Evolutionary conservation across 2,797 vertebrate genomes (phyloP), one percentile per base, ranked within the genome.

Genomic region (Micromesistius poutassou): DNA sequence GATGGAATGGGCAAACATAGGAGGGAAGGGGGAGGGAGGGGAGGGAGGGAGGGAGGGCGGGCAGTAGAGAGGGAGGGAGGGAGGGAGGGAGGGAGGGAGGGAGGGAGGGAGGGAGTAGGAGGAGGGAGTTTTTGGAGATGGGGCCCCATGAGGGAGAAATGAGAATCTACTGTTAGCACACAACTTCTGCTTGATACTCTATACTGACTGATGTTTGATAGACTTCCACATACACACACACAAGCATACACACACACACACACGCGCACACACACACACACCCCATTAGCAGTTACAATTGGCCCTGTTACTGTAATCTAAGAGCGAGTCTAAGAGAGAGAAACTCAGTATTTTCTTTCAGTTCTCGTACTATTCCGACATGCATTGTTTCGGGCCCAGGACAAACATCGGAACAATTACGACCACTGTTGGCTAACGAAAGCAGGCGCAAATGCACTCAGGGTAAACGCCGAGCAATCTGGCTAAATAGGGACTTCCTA

Each of bases 1-100:
- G 82, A 84, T 83, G 86, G 90, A 91, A 90, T 89, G 89, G 78
- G 85, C 87, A 91, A 90, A 92, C 89, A 92, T 2, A 55, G 73
- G 77, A 79, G 87, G n/a, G 62, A 9, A 22, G 7, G 55, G n/a
- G 55, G 55, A 22, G 8, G 55, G 55, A 22, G n/a, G 55, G 55
- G 1, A 62, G 55, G 22, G 55, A 8, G 55, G 55, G 22, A 62
- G 55, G 19, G 46, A 7, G 46, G 55, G n/a, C 25, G 55, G n/a
- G 22, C 2, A 7, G n/a, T 22, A 22, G 46, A 5, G 50, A 62
- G 22, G 50, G 22, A 62, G 50, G 22, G 22, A n/a, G 50, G n/a
- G 62, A 8, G 50, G 22, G 50, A n/a, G 50, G 50, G 50, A 7
- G 22, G 50, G 50, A 62, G 50, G 50, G 50, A n/a, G 50, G 50